phyloP scores from a whole-genome alignment of 2,113 vertebrate genomes.

The Cyprinodon brontotheroides region DNA sequence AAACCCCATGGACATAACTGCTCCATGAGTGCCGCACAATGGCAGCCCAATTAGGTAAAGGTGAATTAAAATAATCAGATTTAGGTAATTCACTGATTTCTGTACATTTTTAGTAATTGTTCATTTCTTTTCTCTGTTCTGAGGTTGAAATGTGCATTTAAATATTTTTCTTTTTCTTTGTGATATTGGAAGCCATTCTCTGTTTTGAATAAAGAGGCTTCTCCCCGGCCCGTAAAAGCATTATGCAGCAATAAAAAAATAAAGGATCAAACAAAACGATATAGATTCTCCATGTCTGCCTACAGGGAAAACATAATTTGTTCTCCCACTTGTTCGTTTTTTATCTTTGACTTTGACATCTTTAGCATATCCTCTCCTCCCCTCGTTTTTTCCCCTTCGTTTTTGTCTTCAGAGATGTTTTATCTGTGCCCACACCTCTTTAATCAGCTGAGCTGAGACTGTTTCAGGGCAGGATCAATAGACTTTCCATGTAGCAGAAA shows the following conservation, averaged over 20 bases:
- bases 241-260: no score
- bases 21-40: no score
- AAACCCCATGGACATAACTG: no score
- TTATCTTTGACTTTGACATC: slow-evolving; percentile 1
- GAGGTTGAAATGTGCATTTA: background rate
- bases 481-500: slow-evolving; percentile 1
- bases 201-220: background rate
- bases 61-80: background rate
- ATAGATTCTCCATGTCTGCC: background rate
- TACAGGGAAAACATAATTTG: background rate
- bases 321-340: slow-evolving; percentile 3
- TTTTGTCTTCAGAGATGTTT: background rate
- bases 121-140: no score
- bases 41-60: no score
- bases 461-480: slow-evolving; percentile 1
- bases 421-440: slow-evolving; percentile 13
- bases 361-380: background rate
- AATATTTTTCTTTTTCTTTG: background rate
- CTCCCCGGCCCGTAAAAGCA: slow-evolving; percentile 1
- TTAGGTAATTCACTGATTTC: no score
- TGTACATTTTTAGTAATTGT: no score
- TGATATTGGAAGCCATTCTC: background rate
- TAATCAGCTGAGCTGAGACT: slow-evolving; percentile 8
- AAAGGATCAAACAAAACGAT: background rate
- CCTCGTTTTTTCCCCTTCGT: background rate